Conservation (phyloP, 92 coral and sea anemone species). For the Pocillopora grandis region DNA sequence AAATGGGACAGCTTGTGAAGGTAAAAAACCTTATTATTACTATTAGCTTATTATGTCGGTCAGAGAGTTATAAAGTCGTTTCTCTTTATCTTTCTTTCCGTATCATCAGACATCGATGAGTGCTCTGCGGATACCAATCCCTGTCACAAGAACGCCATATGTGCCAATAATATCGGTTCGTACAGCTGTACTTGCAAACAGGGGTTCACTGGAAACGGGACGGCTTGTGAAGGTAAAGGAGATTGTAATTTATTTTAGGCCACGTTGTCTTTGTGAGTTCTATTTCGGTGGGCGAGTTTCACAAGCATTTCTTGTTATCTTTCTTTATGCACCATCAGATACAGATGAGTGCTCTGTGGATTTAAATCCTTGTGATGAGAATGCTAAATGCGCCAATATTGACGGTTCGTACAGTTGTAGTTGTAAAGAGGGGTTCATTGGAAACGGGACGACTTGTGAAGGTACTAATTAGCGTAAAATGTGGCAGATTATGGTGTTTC, state of each 20-base stretch:
- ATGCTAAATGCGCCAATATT: slow-evolving; percentile 56
- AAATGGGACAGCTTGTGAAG: slow-evolving; percentile 3
- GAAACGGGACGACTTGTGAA: slow-evolving; percentile 40
- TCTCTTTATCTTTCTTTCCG: background rate
- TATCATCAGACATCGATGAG: slow-evolving; percentile 46
- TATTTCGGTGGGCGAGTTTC: slow-evolving; percentile 2
- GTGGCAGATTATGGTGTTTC: too few species aligned
- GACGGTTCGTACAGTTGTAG: slow-evolving; percentile 64
- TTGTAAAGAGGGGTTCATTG: slow-evolving; percentile 62
- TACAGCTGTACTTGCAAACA: slow-evolving; percentile 59
- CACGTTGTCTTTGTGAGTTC: background rate
- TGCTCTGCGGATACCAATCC: slow-evolving; percentile 41
- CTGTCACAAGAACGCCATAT: slow-evolving; percentile 56
- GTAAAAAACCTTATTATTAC: background rate
- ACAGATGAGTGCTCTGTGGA: slow-evolving; percentile 51
- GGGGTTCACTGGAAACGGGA: slow-evolving; percentile 61
- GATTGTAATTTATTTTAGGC: background rate
- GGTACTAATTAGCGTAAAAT: too few species aligned
- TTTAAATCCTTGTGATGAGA: slow-evolving; percentile 30
- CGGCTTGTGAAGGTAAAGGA: slow-evolving; percentile 47
- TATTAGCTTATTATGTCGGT: too few species aligned
- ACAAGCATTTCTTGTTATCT: background rate
- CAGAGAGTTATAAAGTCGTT: too few species aligned
- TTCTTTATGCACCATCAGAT: background rate
- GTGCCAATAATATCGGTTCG: slow-evolving; percentile 71